These are phyloP conservation scores for Zenarchopterus dispar DNA, from an alignment of 2,797 vertebrate species.

Conservation along the genomic window DNA sequence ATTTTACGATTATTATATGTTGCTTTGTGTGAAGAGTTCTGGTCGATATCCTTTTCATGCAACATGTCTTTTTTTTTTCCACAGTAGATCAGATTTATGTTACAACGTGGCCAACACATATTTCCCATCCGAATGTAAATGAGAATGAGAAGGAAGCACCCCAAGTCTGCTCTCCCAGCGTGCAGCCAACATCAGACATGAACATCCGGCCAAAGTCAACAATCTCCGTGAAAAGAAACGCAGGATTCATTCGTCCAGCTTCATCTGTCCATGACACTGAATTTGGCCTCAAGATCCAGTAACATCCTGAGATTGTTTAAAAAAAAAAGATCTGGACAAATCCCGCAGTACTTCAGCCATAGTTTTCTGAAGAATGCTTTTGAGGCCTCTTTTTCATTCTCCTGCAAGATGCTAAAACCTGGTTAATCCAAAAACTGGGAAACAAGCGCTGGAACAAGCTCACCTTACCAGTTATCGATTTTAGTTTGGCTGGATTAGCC, in stretches of 20 bases:
- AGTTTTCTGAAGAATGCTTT: too few species aligned
- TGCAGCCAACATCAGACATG: constrained; percentile 60
- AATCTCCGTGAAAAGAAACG: constrained; percentile 58
- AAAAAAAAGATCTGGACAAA: too few species aligned
- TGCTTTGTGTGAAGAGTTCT: constrained; percentile 47
- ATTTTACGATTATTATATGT: constrained; percentile 86
- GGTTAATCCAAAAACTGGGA: too few species aligned
- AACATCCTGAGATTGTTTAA: constrained; percentile 16
- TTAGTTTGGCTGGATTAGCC: too few species aligned
- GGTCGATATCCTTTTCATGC: constrained; percentile 45
- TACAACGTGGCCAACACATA: constrained; percentile 63
- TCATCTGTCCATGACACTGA: constrained; percentile 55
- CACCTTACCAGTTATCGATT: too few species aligned
- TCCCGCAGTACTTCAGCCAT: too few species aligned
- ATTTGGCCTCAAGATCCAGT: constrained; percentile 55
- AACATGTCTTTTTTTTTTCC: constrained; percentile 49
- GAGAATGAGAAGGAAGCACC: constrained; percentile 70
- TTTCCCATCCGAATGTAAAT: constrained; percentile 70
- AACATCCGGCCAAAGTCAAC: constrained; percentile 70
- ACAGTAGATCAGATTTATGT: constrained; percentile 52
- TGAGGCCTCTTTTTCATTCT: too few species aligned
- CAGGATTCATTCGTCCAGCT: constrained; percentile 37
- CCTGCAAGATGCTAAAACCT: too few species aligned
- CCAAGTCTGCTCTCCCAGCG: constrained; percentile 57
- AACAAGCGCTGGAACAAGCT: too few species aligned